phyloP scores from a whole-genome alignment of 1,140 invertebrate species.

The Hylaeus volcanicus region DNA sequence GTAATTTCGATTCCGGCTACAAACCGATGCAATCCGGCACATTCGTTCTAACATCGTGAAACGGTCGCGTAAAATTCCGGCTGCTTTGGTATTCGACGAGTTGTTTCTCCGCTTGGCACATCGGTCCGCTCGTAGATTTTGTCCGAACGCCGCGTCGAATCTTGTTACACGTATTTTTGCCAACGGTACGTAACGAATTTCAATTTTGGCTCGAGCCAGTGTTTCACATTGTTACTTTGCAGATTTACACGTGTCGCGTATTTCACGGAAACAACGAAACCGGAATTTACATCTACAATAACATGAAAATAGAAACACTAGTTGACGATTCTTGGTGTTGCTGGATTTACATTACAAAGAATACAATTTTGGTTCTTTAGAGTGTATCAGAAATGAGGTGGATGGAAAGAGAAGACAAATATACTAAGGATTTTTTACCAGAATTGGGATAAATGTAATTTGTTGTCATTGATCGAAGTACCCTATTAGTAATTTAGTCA shows the following conservation, averaged over 20 bases:
- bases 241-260: neutral
- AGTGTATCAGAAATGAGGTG: too few relatives aligned
- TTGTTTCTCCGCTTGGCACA: constrained; percentile 24
- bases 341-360: too few relatives aligned
- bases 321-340: neutral
- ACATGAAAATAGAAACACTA: too few relatives aligned
- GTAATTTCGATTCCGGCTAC: constrained; percentile 18
- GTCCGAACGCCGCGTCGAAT: constrained; percentile 25
- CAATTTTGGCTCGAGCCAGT: constrained; percentile 13
- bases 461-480: too few relatives aligned
- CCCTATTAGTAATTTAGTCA: too few relatives aligned
- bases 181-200: constrained; percentile 25
- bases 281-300: neutral
- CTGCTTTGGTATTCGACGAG: constrained; percentile 34
- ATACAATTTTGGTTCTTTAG: too few relatives aligned
- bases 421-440: too few relatives aligned
- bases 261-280: neutral
- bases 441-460: too few relatives aligned
- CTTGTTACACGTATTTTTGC: constrained; percentile 5
- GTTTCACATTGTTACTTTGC: neutral
- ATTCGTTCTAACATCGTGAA: constrained; percentile 34
- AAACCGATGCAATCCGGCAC: constrained; percentile 24
- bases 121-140: constrained; percentile 32
- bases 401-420: too few relatives aligned
- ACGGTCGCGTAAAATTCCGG: constrained; percentile 2